Conservation (phyloP, 2,888 invertebrate genomes). For the Adelognathus sp. region DNA sequence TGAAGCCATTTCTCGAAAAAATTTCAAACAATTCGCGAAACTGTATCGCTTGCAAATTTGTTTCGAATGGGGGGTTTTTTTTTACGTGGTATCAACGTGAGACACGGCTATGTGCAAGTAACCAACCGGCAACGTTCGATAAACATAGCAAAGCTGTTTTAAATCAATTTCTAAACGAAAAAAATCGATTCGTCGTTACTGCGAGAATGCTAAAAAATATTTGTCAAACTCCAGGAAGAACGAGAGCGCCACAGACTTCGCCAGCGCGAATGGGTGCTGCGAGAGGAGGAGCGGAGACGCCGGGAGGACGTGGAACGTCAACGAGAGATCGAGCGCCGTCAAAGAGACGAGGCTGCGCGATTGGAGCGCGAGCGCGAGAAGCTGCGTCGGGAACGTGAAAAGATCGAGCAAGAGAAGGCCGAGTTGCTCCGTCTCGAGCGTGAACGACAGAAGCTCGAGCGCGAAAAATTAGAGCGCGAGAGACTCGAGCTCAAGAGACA, state of each 20-base stretch:
- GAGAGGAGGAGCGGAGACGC: constrained; percentile 91
- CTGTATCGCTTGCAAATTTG: too few relatives aligned
- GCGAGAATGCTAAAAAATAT: background rate
- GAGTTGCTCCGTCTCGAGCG: constrained; percentile 92
- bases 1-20: too few relatives aligned
- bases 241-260: constrained; percentile 88
- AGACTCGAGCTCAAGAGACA: constrained; percentile 92
- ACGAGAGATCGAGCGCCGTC: constrained; percentile 90
- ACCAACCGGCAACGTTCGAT: background rate
- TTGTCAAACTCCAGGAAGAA: constrained; percentile 84
- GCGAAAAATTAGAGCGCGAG: constrained; percentile 90
- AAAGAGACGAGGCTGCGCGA: constrained; percentile 92
- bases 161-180: background rate
- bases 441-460: constrained; percentile 89
- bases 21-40: too few relatives aligned
- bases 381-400: constrained; percentile 91
- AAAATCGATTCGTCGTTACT: background rate
- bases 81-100: background rate
- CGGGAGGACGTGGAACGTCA: constrained; percentile 90
- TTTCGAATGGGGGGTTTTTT: too few relatives aligned
- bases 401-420: constrained; percentile 93
- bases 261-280: constrained; percentile 89
- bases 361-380: constrained; percentile 92
- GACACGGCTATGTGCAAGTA: background rate
- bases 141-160: background rate